Conservation (phyloP, 2,888 invertebrate genomes). For the Phania funesta region DNA sequence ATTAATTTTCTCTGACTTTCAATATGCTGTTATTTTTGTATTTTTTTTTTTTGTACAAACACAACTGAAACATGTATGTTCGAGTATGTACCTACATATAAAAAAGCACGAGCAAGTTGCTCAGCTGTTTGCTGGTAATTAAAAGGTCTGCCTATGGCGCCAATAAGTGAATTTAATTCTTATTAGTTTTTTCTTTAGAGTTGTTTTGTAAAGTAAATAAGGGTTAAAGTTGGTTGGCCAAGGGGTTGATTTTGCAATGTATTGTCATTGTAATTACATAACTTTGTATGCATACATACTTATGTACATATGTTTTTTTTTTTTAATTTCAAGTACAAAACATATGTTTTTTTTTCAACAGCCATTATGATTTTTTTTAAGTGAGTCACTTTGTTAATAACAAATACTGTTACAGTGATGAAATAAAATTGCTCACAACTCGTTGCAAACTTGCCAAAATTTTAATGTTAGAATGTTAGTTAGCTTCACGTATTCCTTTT, state of each 20-base stretch:
- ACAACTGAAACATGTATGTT: too few relatives aligned
- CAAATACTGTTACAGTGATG: neutral
- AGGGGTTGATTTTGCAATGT: neutral
- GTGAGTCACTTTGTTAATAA: neutral
- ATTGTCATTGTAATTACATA: neutral
- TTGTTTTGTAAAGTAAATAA: neutral
- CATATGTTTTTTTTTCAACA: neutral
- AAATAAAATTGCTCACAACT: too few relatives aligned
- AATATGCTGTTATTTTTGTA: neutral
- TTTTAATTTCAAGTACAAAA: neutral
- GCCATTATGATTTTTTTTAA: neutral
- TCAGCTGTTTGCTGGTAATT: neutral
- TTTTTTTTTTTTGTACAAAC: neutral
- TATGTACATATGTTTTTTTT: neutral
- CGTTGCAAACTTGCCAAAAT: too few relatives aligned
- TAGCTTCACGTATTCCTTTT: too few relatives aligned
- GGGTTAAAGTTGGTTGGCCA: neutral
- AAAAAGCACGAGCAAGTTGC: neutral
- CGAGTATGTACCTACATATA: neutral
- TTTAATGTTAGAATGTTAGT: too few relatives aligned
- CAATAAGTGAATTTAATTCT: neutral
- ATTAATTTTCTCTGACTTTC: too few relatives aligned
- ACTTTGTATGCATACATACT: neutral
- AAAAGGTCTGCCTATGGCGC: neutral
- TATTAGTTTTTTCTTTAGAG: slow-evolving; percentile 1